Evolutionary conservation across 2,113 vertebrate genomes (phyloP).

Genomic region (Neolamprologus falcicula): DNA sequence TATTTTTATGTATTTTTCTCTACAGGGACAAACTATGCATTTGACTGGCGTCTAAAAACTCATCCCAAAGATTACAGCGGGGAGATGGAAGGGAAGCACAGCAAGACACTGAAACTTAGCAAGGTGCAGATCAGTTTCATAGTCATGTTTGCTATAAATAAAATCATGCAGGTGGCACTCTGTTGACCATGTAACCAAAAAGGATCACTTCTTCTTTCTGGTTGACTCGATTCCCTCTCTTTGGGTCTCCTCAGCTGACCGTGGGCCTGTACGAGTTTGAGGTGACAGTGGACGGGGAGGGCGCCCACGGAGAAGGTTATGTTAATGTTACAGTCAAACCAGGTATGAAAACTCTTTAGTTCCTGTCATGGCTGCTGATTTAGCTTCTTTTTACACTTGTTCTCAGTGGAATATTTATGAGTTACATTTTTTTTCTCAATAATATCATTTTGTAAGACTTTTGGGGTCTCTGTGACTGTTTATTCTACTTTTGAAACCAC

Average conservation of each 20-base stretch:
- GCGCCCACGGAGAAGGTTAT: constrained; percentile 82
- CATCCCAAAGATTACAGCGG: constrained; percentile 91
- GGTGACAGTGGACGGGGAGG: constrained; percentile 80
- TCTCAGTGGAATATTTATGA: not conserved
- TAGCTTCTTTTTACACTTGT: not conserved
- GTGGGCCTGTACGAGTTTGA: constrained; percentile 93
- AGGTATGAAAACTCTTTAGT: constrained; percentile 59
- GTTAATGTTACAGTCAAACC: constrained; percentile 96
- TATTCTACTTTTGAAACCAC: not conserved
- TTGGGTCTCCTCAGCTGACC: constrained; percentile 77
- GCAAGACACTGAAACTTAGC: constrained; percentile 82
- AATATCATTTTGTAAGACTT: not conserved
- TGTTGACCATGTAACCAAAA: not conserved
- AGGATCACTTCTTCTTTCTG: not conserved
- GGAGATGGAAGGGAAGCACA: constrained; percentile 88
- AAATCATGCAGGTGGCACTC: not conserved
- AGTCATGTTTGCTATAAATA: not conserved
- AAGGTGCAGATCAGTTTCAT: constrained; percentile 68
- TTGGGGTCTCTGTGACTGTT: not conserved
- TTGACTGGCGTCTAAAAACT: constrained; percentile 89
- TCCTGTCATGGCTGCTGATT: not conserved
- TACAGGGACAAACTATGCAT: constrained; percentile 81
- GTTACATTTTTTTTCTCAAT: not conserved
- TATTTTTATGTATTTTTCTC: not conserved
- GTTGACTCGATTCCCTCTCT: not conserved